These are phyloP conservation scores for Vimba vimba DNA, from an alignment of 2,113 vertebrate genomes.

Conservation along the genomic window DNA sequence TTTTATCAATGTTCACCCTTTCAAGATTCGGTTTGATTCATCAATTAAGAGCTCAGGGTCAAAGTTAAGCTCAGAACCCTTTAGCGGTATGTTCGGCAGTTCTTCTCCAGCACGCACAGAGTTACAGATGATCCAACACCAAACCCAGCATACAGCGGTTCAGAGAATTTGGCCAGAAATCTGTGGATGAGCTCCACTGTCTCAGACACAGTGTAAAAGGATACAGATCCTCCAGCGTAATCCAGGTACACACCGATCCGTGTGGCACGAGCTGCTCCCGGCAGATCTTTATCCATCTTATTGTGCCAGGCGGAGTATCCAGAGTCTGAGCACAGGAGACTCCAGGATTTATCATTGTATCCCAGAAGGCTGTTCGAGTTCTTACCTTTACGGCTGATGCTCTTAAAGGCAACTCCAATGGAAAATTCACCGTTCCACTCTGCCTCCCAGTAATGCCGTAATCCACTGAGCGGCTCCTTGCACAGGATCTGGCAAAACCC, in stretches of 20 bases:
- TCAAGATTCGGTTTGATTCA: not conserved
- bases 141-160: conserved; percentile 85
- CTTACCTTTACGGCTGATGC: conserved; percentile 78
- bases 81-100: conserved; percentile 44
- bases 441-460: conserved; percentile 92
- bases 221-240: conserved; percentile 74
- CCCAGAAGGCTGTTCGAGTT: conserved; percentile 85
- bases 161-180: conserved; percentile 82
- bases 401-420: conserved; percentile 83
- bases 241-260: conserved; percentile 86
- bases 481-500: conserved; percentile 89
- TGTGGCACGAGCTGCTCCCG: conserved; percentile 59
- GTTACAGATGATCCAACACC: conserved; percentile 84
- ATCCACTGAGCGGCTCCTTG: conserved; percentile 73
- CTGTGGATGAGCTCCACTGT: conserved; percentile 76
- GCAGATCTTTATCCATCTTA: conserved; percentile 74
- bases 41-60: not conserved
- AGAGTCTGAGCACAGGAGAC: conserved; percentile 84
- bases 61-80: not conserved
- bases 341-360: conserved; percentile 88
- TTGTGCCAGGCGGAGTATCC: conserved; percentile 88
- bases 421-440: conserved; percentile 80
- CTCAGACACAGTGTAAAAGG: conserved; percentile 86
- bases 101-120: conserved; percentile 70
- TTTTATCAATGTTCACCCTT: not conserved